A percentile compares a stretch with the other conserved stretches of the same genome.
phyloP scores from a whole-genome alignment of 23 tunicate genomes.

The Corella eumyota region DNA sequence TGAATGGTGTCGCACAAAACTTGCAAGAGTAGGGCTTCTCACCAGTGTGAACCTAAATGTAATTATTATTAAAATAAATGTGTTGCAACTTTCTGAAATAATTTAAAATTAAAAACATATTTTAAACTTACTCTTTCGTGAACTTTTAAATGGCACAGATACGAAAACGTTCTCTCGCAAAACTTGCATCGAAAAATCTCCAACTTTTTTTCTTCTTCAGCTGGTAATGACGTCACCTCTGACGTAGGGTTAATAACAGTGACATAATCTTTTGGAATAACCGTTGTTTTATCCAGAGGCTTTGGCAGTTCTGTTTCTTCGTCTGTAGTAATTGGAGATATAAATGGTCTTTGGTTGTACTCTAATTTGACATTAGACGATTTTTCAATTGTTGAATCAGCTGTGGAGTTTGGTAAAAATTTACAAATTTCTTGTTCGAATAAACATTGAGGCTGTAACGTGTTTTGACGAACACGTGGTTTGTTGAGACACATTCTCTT shows the following conservation, averaged over 20 bases:
- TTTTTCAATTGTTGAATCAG: background rate
- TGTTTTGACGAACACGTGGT: too few relatives aligned
- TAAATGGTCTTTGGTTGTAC: background rate
- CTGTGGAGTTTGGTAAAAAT: background rate
- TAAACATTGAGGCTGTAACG: too few relatives aligned
- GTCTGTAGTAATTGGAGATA: constrained; percentile 10
- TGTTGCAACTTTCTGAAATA: background rate
- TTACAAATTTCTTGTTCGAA: background rate
- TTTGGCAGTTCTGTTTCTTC: background rate
- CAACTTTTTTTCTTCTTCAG: background rate
- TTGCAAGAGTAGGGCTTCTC: constrained; percentile 73
- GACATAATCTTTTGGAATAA: background rate
- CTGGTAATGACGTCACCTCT: too few relatives aligned
- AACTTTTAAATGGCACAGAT: constrained; percentile 43
- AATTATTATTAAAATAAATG: background rate
- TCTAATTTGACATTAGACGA: background rate
- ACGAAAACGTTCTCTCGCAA: constrained; percentile 35
- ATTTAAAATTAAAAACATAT: too few relatives aligned
- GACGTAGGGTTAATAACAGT: background rate
- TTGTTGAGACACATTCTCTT: too few relatives aligned
- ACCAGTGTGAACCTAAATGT: constrained; percentile 64
- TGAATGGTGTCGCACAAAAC: constrained; percentile 39
- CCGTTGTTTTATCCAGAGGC: background rate
- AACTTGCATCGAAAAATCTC: constrained; percentile 22
- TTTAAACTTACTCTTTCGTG: constrained; percentile 68